A percentile compares a stretch with the other conserved stretches of the same genome.
Evolutionary conservation across 2,797 vertebrate genomes (phyloP).

Genomic region (Falco novaeseelandiae): DNA sequence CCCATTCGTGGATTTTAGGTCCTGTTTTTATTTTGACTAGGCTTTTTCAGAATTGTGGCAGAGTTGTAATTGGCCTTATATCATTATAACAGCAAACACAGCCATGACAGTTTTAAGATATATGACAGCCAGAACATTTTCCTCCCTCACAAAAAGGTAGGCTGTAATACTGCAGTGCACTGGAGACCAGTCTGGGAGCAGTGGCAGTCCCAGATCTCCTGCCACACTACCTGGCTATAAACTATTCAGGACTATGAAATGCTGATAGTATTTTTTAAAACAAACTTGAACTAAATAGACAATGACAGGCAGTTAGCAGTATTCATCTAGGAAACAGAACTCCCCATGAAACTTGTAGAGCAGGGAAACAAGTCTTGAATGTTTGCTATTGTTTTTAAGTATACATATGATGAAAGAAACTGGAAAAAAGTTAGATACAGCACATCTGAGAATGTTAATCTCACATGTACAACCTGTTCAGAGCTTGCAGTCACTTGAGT

Average conservation of each 20-base stretch:
- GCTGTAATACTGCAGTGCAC: not conserved
- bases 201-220: not conserved
- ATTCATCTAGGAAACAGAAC: not conserved
- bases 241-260: not conserved
- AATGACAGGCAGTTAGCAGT: not conserved
- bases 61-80: not conserved
- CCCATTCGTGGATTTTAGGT: not conserved
- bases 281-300: not conserved
- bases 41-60: not conserved
- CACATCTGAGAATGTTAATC: not conserved
- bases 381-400: not conserved
- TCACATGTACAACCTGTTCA: not conserved
- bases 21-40: not conserved
- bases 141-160: not conserved
- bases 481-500: not conserved
- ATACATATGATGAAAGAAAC: not conserved
- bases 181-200: not conserved
- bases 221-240: not conserved
- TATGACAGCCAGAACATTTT: not conserved
- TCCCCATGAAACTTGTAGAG: not conserved
- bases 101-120: not conserved
- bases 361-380: not conserved
- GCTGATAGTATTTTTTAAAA: not conserved
- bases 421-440: not conserved
- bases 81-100: not conserved